Evolutionary conservation across 2,888 invertebrate genomes (phyloP).

Genomic region (Unio pictorum): DNA sequence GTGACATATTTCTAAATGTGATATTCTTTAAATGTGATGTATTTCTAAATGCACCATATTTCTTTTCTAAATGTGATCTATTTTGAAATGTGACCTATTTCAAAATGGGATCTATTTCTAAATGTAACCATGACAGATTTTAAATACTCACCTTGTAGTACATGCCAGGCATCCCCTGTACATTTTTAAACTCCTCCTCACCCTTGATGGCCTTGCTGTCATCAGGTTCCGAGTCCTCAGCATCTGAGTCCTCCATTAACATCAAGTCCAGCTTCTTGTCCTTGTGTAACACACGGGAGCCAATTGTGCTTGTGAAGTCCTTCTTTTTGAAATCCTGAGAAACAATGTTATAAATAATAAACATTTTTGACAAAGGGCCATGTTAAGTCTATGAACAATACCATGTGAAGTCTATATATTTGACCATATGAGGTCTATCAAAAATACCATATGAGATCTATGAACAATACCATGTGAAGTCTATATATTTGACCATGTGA

Average conservation of each 20-base stretch:
- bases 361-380: not conserved
- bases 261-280: conserved; percentile 54
- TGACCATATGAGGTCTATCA: no score
- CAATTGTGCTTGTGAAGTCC: conserved; percentile 47
- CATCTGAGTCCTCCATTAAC: conserved; percentile 44
- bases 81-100: not conserved
- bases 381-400: no score
- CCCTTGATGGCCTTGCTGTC: conserved; percentile 48
- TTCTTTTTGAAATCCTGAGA: conserved; percentile 20
- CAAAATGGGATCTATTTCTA: no score
- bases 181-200: conserved; percentile 60
- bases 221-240: conserved; percentile 42
- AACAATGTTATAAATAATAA: not conserved
- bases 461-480: no score
- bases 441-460: no score
- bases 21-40: no score
- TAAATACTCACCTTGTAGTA: conserved; percentile 63
- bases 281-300: conserved; percentile 56
- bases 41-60: no score
- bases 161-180: conserved; percentile 64
- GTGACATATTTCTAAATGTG: no score
- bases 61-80: no score
- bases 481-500: no score
- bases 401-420: no score
- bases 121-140: not conserved